A percentile compares a stretch with the other conserved stretches of the same genome.
Evolutionary conservation across 2,888 invertebrate genomes (phyloP).

Genomic region (Drosophila limbata): DNA sequence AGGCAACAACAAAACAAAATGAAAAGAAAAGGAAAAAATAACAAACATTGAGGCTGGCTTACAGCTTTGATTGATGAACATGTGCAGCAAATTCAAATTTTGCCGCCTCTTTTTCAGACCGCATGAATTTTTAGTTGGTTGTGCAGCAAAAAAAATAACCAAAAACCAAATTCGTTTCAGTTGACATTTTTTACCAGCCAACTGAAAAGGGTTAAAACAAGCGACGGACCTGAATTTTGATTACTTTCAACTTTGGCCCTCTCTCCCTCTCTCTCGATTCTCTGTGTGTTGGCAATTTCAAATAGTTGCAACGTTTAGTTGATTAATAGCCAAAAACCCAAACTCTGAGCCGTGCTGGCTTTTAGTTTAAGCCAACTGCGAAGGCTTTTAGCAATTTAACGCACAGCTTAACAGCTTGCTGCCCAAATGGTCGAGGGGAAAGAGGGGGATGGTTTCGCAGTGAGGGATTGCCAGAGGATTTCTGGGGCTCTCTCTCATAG

Average conservation of each 20-base stretch:
- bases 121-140: conserved; percentile 63
- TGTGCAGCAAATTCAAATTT: conserved; percentile 64
- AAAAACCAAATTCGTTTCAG: conserved; percentile 44
- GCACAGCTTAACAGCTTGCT: conserved; percentile 77
- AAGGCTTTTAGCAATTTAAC: conserved; percentile 80
- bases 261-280: background rate
- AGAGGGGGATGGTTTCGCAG: conserved; percentile 1
- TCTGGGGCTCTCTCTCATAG: conserved; percentile 36
- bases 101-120: conserved; percentile 31
- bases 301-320: conserved; percentile 79
- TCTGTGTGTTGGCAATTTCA: conserved; percentile 54
- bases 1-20: background rate
- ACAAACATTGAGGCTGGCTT: conserved; percentile 36
- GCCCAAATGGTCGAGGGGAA: conserved; percentile 10
- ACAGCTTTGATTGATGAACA: conserved; percentile 78
- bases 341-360: conserved; percentile 41
- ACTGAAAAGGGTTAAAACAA: conserved; percentile 48
- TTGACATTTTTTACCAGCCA: conserved; percentile 59
- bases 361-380: conserved; percentile 71
- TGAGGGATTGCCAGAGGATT: conserved; percentile 11
- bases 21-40: conserved; percentile 19
- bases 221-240: conserved; percentile 67
- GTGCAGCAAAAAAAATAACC: conserved; percentile 9
- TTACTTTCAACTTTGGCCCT: conserved; percentile 71
- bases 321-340: conserved; percentile 71